These are phyloP conservation scores for Drosophila oshimai DNA, from an alignment of 1,140 invertebrate species.

Conservation along the genomic window DNA sequence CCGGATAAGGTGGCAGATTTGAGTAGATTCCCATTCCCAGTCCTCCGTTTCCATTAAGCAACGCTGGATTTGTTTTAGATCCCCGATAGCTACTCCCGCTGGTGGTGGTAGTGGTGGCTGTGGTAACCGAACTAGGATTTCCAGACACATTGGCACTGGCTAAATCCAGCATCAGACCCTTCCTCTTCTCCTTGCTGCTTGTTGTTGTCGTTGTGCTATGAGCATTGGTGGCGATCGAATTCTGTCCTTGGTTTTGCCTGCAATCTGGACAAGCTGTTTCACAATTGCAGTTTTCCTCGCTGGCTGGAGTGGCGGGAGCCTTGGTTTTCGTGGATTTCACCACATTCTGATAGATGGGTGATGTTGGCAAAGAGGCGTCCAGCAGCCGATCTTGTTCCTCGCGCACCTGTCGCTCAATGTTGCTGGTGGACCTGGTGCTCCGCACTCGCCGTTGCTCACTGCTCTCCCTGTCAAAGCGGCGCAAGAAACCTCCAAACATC, in stretches of 20 bases:
- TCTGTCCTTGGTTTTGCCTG: slow-evolving; percentile 37
- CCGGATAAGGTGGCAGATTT: slow-evolving; percentile 73
- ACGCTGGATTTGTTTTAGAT: slow-evolving; percentile 40
- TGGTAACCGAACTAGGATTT: slow-evolving; percentile 38
- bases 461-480: slow-evolving; percentile 85
- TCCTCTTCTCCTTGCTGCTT: slow-evolving; percentile 81
- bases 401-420: slow-evolving; percentile 66
- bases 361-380: slow-evolving; percentile 22
- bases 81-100: slow-evolving; percentile 51
- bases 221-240: neutral
- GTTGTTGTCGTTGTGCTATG: neutral
- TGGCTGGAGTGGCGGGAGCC: neutral
- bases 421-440: slow-evolving; percentile 76
- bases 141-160: slow-evolving; percentile 51
- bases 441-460: slow-evolving; percentile 61
- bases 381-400: slow-evolving; percentile 28
- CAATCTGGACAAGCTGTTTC: slow-evolving; percentile 58
- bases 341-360: slow-evolving; percentile 76
- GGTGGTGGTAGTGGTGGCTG: slow-evolving; percentile 13
- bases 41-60: slow-evolving; percentile 64
- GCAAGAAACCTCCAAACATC: slow-evolving; percentile 88
- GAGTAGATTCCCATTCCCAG: slow-evolving; percentile 54
- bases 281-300: slow-evolving; percentile 65
- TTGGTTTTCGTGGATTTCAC: slow-evolving; percentile 18
- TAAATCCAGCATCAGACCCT: slow-evolving; percentile 88